These are phyloP conservation scores for Delichon dasypus DNA, from an alignment of 2,797 vertebrate species.

Conservation along the genomic window DNA sequence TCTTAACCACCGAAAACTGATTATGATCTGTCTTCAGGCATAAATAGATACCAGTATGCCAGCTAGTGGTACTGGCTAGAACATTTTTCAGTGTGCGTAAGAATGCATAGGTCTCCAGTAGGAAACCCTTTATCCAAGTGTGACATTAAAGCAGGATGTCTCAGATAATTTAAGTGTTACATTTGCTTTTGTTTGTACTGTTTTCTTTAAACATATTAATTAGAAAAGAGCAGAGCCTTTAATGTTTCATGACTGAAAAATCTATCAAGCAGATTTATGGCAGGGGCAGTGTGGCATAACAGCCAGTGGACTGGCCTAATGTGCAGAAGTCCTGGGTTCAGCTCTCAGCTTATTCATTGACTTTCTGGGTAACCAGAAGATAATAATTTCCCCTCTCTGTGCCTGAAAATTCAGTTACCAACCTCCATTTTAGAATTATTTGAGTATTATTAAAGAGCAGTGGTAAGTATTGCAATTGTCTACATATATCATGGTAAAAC, in stretches of 20 bases:
- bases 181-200: conserved; percentile 58
- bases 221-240: conserved; percentile 46
- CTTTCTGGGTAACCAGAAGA: conserved; percentile 29
- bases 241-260: conserved; percentile 66
- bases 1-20: conserved; percentile 85
- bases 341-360: conserved; percentile 59
- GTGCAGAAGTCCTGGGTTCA: conserved; percentile 22
- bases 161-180: conserved; percentile 47
- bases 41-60: conserved; percentile 70
- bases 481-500: not conserved
- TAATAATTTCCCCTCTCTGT: conserved; percentile 20
- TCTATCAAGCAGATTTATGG: conserved; percentile 59
- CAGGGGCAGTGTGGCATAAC: conserved; percentile 38
- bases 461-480: not conserved
- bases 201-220: conserved; percentile 63
- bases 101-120: conserved; percentile 70
- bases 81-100: conserved; percentile 67
- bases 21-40: conserved; percentile 80
- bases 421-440: not conserved
- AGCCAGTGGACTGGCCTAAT: conserved; percentile 44
- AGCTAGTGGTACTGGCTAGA: conserved; percentile 82
- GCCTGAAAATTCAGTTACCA: not conserved
- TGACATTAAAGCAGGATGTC: conserved; percentile 11
- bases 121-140: conserved; percentile 25
- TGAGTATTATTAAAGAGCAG: not conserved